Evolutionary conservation across 2,113 vertebrate genomes (phyloP).

Genomic region (Elephas maximus): DNA sequence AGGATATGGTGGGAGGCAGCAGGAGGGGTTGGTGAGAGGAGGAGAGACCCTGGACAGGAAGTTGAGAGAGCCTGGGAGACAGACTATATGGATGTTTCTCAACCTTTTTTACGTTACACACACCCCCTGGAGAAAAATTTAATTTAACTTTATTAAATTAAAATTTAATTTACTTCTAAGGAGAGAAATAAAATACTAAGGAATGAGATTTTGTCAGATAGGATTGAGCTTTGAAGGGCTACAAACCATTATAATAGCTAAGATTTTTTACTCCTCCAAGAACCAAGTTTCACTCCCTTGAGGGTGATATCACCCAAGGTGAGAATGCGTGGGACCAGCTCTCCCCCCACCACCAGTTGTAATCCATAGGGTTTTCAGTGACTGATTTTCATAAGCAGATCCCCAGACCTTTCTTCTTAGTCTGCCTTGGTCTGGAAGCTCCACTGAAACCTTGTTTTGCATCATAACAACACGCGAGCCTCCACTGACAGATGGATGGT

Average conservation of each 20-base stretch:
- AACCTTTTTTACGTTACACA: neutral
- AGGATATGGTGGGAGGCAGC: neutral
- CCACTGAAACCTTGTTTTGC: neutral
- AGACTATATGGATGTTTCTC: neutral
- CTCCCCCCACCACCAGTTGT: neutral
- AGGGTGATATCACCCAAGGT: too few relatives aligned
- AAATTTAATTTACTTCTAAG: constrained; percentile 4
- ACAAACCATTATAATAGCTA: neutral
- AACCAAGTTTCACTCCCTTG: neutral
- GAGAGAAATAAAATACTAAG: constrained; percentile 1
- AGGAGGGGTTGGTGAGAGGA: neutral
- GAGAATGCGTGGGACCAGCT: neutral
- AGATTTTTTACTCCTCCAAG: neutral
- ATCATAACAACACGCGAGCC: neutral
- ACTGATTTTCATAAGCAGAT: neutral
- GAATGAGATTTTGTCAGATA: neutral
- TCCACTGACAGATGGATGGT: neutral
- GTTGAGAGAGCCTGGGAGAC: neutral
- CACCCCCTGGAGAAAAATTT: neutral
- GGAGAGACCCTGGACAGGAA: neutral
- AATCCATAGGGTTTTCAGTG: neutral
- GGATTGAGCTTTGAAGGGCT: neutral
- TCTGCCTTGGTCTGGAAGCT: neutral
- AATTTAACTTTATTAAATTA: constrained; percentile 26
- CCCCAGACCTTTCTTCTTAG: neutral